phyloP scores from a whole-genome alignment of 2,888 invertebrate species.

The Melinopterus prodromus region DNA sequence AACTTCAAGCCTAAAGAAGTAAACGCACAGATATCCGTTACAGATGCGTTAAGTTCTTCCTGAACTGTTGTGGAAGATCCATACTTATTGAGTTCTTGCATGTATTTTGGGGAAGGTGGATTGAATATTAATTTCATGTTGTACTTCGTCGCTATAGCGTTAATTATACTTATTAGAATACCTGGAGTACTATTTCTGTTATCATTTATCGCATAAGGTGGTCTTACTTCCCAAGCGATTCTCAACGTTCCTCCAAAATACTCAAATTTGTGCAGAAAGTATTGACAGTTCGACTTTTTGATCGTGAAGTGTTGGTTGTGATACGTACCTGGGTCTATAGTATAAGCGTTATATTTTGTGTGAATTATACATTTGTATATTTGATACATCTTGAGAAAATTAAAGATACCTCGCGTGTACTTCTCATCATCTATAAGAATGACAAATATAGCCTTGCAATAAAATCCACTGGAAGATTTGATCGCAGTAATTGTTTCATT shows the following conservation, averaged over 20 bases:
- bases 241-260: background rate
- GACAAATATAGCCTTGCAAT: background rate
- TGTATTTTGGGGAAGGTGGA: constrained; percentile 8
- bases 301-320: background rate
- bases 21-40: background rate
- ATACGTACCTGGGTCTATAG: background rate
- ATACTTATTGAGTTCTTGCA: background rate
- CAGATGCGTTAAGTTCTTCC: constrained; percentile 7
- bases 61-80: background rate
- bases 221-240: constrained; percentile 16
- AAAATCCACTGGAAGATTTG: background rate
- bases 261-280: background rate
- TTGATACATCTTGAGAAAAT: background rate
- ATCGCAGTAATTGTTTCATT: background rate
- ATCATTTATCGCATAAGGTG: constrained; percentile 15
- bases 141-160: constrained; percentile 6
- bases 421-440: background rate
- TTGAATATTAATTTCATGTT: constrained; percentile 4
- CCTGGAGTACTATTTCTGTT: constrained; percentile 18
- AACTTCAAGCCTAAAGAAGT: background rate
- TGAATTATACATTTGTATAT: background rate
- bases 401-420: background rate
- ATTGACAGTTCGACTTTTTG: background rate
- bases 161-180: constrained; percentile 13
- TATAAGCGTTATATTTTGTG: background rate